Evolutionary conservation across 2,888 invertebrate genomes (phyloP).

Genomic region (Junonia oenone): DNA sequence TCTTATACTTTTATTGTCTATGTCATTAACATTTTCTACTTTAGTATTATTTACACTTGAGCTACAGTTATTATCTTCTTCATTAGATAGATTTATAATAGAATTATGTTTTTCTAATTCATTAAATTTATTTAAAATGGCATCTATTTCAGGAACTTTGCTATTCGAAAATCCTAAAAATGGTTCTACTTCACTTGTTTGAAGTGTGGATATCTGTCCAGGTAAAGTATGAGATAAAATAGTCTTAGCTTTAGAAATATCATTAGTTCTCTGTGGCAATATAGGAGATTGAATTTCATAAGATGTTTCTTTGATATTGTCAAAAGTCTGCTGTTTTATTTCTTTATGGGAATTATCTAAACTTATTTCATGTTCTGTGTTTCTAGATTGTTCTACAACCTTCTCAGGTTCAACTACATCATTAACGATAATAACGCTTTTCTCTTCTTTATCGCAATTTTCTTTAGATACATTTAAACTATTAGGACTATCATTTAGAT

Average conservation of each 20-base stretch:
- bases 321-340: background rate
- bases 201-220: slow-evolving; percentile 8
- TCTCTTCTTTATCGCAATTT: slow-evolving; percentile 27
- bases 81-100: background rate
- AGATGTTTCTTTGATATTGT: background rate
- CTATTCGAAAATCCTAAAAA: slow-evolving; percentile 29
- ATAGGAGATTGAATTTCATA: slow-evolving; percentile 10
- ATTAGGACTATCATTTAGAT: slow-evolving; percentile 37
- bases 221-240: background rate
- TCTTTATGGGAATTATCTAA: no score
- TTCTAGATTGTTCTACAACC: background rate
- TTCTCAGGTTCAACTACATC: slow-evolving; percentile 3
- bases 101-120: slow-evolving; percentile 3
- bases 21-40: background rate
- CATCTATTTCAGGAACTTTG: background rate
- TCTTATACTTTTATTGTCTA: background rate
- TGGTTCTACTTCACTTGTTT: slow-evolving; percentile 26
- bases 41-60: background rate
- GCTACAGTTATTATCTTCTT: background rate
- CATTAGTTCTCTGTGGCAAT: background rate
- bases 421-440: slow-evolving; percentile 7
- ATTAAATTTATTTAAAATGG: slow-evolving; percentile 5
- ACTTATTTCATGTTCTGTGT: no score
- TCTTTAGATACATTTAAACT: slow-evolving; percentile 17
- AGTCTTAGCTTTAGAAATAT: background rate